phyloP scores from a whole-genome alignment of 1,140 invertebrate genomes.

The Oreohelix idahoensis region DNA sequence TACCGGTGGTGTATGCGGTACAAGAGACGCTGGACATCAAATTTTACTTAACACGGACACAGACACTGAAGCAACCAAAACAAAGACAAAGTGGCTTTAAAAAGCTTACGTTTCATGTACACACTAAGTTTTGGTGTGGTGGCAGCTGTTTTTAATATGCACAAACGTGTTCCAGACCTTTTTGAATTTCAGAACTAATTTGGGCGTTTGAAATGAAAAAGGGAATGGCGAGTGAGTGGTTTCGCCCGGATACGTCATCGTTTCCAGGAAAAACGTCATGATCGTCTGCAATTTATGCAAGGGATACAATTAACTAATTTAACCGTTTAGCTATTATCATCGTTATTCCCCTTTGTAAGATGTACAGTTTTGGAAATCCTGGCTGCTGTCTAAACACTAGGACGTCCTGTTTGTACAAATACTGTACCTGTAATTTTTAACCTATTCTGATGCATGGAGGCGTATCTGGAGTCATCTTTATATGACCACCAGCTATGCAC shows the following conservation, averaged over 20 bases:
- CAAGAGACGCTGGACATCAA: too few relatives aligned
- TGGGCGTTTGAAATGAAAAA: background rate
- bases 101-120: background rate
- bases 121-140: background rate
- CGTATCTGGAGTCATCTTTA: too few relatives aligned
- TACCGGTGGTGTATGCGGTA: too few relatives aligned
- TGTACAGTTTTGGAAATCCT: too few relatives aligned
- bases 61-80: too few relatives aligned
- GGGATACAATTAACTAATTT: background rate
- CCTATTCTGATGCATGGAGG: too few relatives aligned
- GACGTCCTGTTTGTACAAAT: too few relatives aligned
- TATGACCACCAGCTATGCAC: too few relatives aligned
- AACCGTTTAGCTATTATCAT: background rate
- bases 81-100: too few relatives aligned
- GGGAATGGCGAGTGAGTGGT: background rate
- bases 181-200: conserved; percentile 19
- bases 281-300: background rate
- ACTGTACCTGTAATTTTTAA: too few relatives aligned
- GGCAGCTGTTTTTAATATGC: background rate
- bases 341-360: background rate
- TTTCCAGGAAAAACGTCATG: background rate
- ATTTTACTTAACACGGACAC: too few relatives aligned
- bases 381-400: too few relatives aligned
- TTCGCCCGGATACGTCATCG: background rate
- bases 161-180: background rate